Percentiles rank a stretch among this genome's conserved stretches.
Evolutionary conservation across 2,113 vertebrate genomes (phyloP).

Genomic region (Pseudorhombus dupliciocellatus): DNA sequence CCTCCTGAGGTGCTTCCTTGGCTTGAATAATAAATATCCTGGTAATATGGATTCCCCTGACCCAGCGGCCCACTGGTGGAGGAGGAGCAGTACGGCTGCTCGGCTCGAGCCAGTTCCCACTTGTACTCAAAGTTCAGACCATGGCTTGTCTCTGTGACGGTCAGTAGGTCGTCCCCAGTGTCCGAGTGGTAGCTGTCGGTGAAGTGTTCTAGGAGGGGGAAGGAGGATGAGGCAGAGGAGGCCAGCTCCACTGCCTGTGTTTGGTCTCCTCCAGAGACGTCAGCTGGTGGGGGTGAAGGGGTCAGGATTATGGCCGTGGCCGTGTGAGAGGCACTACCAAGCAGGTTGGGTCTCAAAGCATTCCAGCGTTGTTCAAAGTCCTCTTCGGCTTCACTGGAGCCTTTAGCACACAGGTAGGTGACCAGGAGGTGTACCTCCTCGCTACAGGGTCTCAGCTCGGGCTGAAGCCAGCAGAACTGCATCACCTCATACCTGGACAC

Average conservation of each 20-base stretch:
- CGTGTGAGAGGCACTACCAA: conserved; percentile 70
- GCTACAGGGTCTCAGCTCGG: conserved; percentile 91
- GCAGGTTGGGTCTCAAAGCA: conserved; percentile 88
- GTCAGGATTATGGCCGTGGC: conserved; percentile 59
- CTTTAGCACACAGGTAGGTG: conserved; percentile 92
- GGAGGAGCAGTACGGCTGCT: conserved; percentile 83
- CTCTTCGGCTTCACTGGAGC: conserved; percentile 88
- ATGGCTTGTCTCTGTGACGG: conserved; percentile 93
- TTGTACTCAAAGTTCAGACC: conserved; percentile 98
- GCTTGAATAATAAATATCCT: conserved; percentile 87
- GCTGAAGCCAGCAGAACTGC: conserved; percentile 99
- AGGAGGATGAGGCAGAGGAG: conserved; percentile 86
- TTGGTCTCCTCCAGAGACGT: conserved; percentile 38
- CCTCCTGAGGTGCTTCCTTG: conserved; percentile 62
- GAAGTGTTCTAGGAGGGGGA: conserved; percentile 95
- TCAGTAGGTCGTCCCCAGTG: conserved; percentile 90
- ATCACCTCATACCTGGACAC: conserved; percentile 94
- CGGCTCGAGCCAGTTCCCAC: conserved; percentile 89
- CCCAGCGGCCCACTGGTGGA: conserved; percentile 82
- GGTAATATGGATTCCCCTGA: conserved; percentile 84
- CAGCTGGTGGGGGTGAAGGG: conserved; percentile 39
- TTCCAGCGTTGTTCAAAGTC: conserved; percentile 96
- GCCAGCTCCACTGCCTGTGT: conserved; percentile 78
- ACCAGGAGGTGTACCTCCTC: conserved; percentile 96
- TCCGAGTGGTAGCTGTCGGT: conserved; percentile 90